Evolutionary conservation across 2,797 vertebrate species (phyloP).

Genomic region (Rhincodon typus): DNA sequence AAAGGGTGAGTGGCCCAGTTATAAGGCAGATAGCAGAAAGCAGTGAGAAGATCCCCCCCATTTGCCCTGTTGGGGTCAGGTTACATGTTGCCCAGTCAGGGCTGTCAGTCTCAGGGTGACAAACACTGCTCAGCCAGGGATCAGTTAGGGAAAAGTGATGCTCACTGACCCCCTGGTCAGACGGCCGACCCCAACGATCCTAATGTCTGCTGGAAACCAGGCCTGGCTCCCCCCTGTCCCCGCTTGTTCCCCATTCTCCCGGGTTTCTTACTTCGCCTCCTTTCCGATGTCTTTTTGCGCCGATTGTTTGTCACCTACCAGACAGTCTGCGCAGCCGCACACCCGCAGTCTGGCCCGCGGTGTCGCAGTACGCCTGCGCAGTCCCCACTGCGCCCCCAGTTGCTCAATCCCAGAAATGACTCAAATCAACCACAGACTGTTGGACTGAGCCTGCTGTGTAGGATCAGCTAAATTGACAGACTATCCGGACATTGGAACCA

Average conservation of each 20-base stretch:
- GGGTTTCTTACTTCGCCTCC: background rate
- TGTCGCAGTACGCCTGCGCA: background rate
- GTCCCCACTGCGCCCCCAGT: background rate
- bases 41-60: no score
- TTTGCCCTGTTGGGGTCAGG: no score
- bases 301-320: conserved; percentile 11
- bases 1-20: background rate
- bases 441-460: no score
- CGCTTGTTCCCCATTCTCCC: no score
- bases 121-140: background rate
- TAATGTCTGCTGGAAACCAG: background rate
- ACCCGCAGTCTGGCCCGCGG: background rate
- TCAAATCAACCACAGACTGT: no score
- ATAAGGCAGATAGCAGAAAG: no score
- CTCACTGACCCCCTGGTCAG: background rate
- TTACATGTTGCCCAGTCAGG: background rate
- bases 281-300: background rate
- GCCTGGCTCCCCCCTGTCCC: background rate
- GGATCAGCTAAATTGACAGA: background rate
- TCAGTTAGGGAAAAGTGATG: background rate
- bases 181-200: background rate
- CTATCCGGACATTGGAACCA: background rate
- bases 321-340: background rate
- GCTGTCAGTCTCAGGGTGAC: background rate
- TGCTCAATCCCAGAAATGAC: background rate